A percentile compares a stretch with the other conserved stretches of the same genome.
phyloP scores from a whole-genome alignment of 2,113 vertebrate genomes.

The Cynoglossus semilaevis region DNA sequence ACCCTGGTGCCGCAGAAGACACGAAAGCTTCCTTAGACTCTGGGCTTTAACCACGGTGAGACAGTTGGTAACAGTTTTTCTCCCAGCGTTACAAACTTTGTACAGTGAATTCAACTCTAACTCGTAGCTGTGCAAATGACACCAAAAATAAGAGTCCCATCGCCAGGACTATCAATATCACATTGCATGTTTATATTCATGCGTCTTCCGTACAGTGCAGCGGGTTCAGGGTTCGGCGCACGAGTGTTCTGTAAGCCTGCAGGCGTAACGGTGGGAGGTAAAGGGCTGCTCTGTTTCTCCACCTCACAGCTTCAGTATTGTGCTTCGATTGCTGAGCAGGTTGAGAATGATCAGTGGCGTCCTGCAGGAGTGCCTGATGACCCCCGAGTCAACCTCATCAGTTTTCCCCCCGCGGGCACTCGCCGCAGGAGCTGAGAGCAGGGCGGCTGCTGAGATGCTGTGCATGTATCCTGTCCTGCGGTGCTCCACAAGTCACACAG shows the following conservation, averaged over 20 bases:
- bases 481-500: conserved; percentile 25
- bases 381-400: conserved; percentile 57
- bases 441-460: conserved; percentile 23
- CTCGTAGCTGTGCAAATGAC: not conserved
- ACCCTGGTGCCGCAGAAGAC: no score
- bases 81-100: no score
- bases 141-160: no score
- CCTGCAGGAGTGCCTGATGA: conserved; percentile 37
- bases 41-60: no score
- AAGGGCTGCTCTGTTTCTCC: not conserved
- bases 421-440: conserved; percentile 25
- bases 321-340: conserved; percentile 33
- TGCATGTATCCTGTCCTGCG: conserved; percentile 41
- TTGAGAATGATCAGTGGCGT: conserved; percentile 31
- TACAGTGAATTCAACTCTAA: no score
- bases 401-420: conserved; percentile 37
- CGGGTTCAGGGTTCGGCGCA: not conserved
- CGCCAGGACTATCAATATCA: not conserved
- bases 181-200: conserved; percentile 44
- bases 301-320: conserved; percentile 7
- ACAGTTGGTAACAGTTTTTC: no score
- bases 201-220: not conserved
- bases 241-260: not conserved
- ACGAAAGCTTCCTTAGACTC: no score
- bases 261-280: conserved; percentile 8